Conservation (phyloP, 1,140 invertebrate species). For the Drosophila suzukii region DNA sequence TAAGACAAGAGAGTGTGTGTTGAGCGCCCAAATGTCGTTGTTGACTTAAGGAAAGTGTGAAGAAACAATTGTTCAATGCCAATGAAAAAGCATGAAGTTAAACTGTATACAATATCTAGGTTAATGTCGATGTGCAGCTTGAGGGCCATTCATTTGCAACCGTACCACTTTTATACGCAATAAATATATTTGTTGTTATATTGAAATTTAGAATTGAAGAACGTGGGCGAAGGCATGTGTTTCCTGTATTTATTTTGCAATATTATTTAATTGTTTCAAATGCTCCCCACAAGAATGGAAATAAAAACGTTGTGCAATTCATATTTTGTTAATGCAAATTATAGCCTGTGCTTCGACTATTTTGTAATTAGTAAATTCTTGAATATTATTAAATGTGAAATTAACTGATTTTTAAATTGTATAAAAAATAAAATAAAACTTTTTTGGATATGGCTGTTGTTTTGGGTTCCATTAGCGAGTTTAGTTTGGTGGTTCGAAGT, state of each 20-base stretch:
- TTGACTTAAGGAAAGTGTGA: constrained; percentile 72
- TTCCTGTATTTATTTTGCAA: constrained; percentile 68
- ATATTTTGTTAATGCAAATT: constrained; percentile 59
- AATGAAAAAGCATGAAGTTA: constrained; percentile 59
- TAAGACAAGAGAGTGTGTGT: constrained; percentile 59
- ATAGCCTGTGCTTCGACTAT: constrained; percentile 56
- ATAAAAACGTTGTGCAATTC: constrained; percentile 62
- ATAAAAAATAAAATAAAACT: constrained; percentile 64
- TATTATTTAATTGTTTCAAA: constrained; percentile 52
- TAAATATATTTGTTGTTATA: constrained; percentile 42
- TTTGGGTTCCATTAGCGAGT: not conserved
- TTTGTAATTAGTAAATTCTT: constrained; percentile 70
- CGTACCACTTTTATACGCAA: constrained; percentile 68
- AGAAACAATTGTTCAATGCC: constrained; percentile 62
- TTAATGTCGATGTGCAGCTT: constrained; percentile 61
- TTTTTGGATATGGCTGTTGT: constrained; percentile 31
- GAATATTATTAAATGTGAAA: constrained; percentile 67
- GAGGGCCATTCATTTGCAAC: constrained; percentile 47
- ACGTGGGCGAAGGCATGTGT: constrained; percentile 43
- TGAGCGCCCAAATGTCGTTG: constrained; percentile 46
- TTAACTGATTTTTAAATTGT: constrained; percentile 58
- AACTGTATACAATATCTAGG: constrained; percentile 61
- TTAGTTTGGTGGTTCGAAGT: too few species aligned
- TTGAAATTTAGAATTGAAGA: constrained; percentile 40
- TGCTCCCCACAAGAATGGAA: constrained; percentile 46